These are phyloP conservation scores for Erithacus rubecula DNA, from an alignment of 2,797 vertebrate species.

Conservation along the genomic window DNA sequence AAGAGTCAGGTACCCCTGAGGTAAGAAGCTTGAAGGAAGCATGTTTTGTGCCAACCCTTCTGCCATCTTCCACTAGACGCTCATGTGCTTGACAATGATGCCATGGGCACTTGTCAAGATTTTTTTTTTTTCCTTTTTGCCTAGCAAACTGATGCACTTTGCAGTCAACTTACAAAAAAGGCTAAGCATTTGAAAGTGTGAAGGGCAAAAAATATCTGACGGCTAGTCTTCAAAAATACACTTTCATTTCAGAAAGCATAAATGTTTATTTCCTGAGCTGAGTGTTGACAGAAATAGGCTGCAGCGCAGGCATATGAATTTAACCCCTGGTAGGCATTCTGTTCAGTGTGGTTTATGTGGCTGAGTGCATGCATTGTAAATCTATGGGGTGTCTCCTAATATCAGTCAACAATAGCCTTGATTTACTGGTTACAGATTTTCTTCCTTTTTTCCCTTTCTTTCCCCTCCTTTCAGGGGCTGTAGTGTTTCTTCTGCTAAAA, in stretches of 20 bases:
- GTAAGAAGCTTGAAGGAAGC: conserved; percentile 72
- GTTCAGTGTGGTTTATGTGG: conserved; percentile 43
- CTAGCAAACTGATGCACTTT: conserved; percentile 80
- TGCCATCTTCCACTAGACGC: conserved; percentile 66
- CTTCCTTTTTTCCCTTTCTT: neutral
- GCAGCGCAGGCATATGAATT: conserved; percentile 84
- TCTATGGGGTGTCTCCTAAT: conserved; percentile 55
- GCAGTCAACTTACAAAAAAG: conserved; percentile 83
- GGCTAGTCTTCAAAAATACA: conserved; percentile 83
- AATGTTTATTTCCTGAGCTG: conserved; percentile 79
- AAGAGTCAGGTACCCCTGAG: conserved; percentile 71
- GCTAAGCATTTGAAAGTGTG: conserved; percentile 82
- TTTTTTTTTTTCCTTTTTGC: conserved; percentile 29
- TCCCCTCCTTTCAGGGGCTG: neutral
- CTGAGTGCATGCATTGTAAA: conserved; percentile 36
- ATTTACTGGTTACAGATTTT: conserved; percentile 53
- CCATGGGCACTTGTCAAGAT: conserved; percentile 74
- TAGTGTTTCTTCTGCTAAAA: conserved; percentile 60
- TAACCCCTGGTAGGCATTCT: conserved; percentile 87
- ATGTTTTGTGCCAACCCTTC: conserved; percentile 70
- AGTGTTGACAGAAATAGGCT: conserved; percentile 93
- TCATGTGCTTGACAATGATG: conserved; percentile 65
- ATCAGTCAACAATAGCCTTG: conserved; percentile 65
- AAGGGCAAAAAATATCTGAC: conserved; percentile 86
- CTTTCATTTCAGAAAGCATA: conserved; percentile 84